Evolutionary conservation across 2,888 invertebrate species (phyloP), one percentile per base, ranked within the genome.

Genomic region (Yponomeuta malinellus): DNA sequence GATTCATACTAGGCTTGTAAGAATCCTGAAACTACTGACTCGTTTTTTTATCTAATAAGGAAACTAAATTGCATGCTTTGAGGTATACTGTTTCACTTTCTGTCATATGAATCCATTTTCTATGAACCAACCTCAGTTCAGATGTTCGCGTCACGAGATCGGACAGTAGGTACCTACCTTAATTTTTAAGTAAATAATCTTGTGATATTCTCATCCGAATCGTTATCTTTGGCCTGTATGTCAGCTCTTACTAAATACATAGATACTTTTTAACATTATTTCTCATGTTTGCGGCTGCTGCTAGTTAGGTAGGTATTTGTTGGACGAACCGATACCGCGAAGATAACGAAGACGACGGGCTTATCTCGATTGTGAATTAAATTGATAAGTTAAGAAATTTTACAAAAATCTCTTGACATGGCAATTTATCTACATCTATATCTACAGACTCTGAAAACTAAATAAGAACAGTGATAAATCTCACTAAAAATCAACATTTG

Each of bases 281-380:
- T 33, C 10, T 71, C 10, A 66, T 64, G 67, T 85, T 79, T 77
- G 83, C 78, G 76, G 29, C 29, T 8, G n/a, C 29, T 33, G n/a
- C 80, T 87, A 83, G 83, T 88, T 23, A 23, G 23, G 23, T 86
- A 85, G 81, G 80, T 86, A 84, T 86, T 85, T 84, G 81, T 84
- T 78, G 79, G 80, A 82, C 79, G 82, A 78, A 79, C 86, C 75
- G 52, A 59, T 59, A 59, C 12, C 15, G 52, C 3, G 3, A 59
- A 86, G 90, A 91, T 91, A 90, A 88, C 88, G 73, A 76, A 88
- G 89, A 90, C 88, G 90, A 90, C 85, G 90, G 87, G 87, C 88
- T 90, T 90, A 91, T 92, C 90, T 90, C 83, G 74, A 80, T 76
- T 88, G 87, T 90, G 89, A 90, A 90, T 87, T 83, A 90, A 87